These are phyloP conservation scores for Pocillopora damicornis DNA, from an alignment of 64 coral and sea anemone genomes.

Conservation along the genomic window DNA sequence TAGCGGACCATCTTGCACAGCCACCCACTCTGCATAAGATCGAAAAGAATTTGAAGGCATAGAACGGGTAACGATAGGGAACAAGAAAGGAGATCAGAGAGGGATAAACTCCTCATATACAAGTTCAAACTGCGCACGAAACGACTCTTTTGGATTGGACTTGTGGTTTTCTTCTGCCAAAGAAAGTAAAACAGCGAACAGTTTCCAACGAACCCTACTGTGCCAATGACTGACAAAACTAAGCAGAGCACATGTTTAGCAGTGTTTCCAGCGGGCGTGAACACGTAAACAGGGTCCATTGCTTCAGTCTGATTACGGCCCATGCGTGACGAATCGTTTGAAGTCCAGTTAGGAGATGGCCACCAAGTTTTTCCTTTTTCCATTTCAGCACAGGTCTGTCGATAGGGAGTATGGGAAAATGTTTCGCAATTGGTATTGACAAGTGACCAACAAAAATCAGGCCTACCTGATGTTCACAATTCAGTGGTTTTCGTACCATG, in stretches of 20 bases:
- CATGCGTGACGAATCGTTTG: too few species aligned
- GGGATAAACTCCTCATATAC: conserved; percentile 20
- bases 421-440: too few species aligned
- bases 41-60: neutral
- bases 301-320: too few species aligned
- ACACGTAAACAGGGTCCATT: neutral
- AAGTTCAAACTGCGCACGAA: conserved; percentile 17
- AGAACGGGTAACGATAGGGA: neutral
- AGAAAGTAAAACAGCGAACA: conserved; percentile 23
- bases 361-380: too few species aligned
- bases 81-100: conserved; percentile 11
- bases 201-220: conserved; percentile 7
- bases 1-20: conserved; percentile 26
- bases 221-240: neutral
- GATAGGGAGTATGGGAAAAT: too few species aligned
- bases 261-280: conserved; percentile 1
- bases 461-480: too few species aligned
- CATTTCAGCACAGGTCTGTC: too few species aligned
- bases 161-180: neutral
- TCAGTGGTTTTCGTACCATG: too few species aligned
- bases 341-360: too few species aligned
- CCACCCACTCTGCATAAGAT: conserved; percentile 33
- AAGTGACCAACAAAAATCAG: too few species aligned
- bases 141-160: neutral
- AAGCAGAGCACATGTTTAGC: neutral